Evolutionary conservation across 2,113 vertebrate species (phyloP), one percentile per base, ranked within the genome.

Genomic region (Uria aalge): DNA sequence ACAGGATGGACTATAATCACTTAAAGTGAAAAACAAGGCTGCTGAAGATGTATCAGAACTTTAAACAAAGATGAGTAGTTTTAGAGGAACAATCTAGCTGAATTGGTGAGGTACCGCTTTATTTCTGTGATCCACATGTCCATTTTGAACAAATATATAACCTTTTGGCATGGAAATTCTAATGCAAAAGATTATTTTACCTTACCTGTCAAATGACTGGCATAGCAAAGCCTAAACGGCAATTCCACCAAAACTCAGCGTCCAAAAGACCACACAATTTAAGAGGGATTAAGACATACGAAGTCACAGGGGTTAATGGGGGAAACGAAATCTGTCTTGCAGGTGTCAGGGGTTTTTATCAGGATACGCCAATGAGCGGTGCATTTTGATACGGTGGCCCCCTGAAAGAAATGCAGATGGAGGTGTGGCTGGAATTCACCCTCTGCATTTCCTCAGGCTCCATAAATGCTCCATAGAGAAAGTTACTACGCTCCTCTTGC

Each of bases 371-470:
- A 45, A 32, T 7, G 34, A 45, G 17, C 5, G 48, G 34, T 38
- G 56, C 18, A 7, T 53, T 52, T 60, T 1, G 3, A 43, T 32
- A 13, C 0, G 1, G 43, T 18, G 45, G 5, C 36, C 41, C 22
- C 22, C 47, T 62, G 41, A 56, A 48, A 29, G 50, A 72, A n/a
- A 11, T 7, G 16, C 19, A 13, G 40, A 3, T 56, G 40, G 48
- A 47, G 15, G 4, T n/a, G 29, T 40, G 41, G 48, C 57, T 48
- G 3, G 40, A 64, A 79, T 34, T 79, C 8, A 27, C 38, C 8
- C 34, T 26, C 11, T 47, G 73, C 30, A 3, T 38, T 53, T 55
- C 34, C 40, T 47, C 56, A 16, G 34, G 23, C 40, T 34, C 6
- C 29, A 14, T 36, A 38, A 47, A 30, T 10, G 63, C 29, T 63